Percentiles rank a stretch among this genome's conserved stretches.
phyloP scores from a whole-genome alignment of 2,797 vertebrate species.

The Chaetodon trifasciatus region DNA sequence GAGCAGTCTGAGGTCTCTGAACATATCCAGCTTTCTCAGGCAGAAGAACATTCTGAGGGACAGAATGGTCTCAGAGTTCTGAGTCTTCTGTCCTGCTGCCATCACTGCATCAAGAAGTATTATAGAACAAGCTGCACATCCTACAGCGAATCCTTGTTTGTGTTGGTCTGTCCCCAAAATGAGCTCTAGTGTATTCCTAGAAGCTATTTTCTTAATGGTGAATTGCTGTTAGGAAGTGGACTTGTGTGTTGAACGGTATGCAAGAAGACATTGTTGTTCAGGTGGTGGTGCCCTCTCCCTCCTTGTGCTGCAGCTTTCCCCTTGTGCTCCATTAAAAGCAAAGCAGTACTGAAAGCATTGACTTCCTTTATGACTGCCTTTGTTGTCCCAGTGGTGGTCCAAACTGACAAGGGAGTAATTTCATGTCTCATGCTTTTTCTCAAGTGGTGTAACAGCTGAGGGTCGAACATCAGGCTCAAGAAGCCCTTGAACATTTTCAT shows the following conservation, averaged over 20 bases:
- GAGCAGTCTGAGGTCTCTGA: too few relatives aligned
- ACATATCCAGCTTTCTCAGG: too few relatives aligned
- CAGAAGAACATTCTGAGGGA: too few relatives aligned
- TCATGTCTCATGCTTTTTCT: neutral
- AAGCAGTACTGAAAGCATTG: neutral
- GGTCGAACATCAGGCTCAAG: neutral
- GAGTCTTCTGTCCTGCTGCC: too few relatives aligned
- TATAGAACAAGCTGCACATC: too few relatives aligned
- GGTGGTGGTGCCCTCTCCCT: neutral
- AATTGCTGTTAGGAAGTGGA: too few relatives aligned
- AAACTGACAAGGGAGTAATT: neutral
- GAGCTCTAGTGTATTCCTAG: too few relatives aligned
- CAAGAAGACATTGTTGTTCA: neutral
- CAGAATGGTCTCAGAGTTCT: too few relatives aligned
- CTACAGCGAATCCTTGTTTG: too few relatives aligned
- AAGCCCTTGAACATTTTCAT: neutral
- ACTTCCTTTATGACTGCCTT: neutral
- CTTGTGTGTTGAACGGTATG: neutral
- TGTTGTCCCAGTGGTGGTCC: neutral
- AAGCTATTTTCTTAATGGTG: too few relatives aligned
- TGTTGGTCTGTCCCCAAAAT: too few relatives aligned
- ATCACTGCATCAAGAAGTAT: too few relatives aligned
- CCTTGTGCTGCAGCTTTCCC: neutral
- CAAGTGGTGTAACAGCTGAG: neutral
- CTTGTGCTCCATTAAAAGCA: neutral